Base-by-base conservation (phyloP, 2,113 vertebrate genomes). In the Hemibagrus wyckioides region DNA sequence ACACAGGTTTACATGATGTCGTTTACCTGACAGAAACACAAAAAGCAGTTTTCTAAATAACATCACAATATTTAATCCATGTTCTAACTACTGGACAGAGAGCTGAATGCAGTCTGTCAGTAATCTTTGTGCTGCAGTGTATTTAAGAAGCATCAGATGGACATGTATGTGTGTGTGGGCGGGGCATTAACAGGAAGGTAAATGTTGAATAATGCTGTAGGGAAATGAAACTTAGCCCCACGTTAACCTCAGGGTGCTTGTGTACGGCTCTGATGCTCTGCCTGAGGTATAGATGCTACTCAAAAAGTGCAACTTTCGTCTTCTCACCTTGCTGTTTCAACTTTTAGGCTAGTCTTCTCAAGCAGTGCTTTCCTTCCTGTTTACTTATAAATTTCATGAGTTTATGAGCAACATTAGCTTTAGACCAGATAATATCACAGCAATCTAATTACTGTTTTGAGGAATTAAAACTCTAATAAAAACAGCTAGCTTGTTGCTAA, bases 1-100 rank as follows among this genome's bases (percentile, higher is more conserved):
- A 69, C 30, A 44, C 73, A 84, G 41, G 86, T 85, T 88, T 88
- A 86, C 84, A 82, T 87, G 67, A 84, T 85, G 82, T 82, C 69
- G 63, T 82, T 85, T 69, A 89, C 84, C 83, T 87, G 76, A 84
- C 19, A 82, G 50, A 63, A 89, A 85, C 81, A 84, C 65, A 36
- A 80, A 52, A 69, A 67, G 48, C 76, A 54, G 59, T 41, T 67
- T 67, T 86, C 23, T 48, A 63, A 25, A 54, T 28, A 39, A 48
- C 75, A 79, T 48, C 39, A 71, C 39, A 33, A 15, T 61, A 59
- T 65, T 41, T 81, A 25, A 23, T 59, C 33, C 79, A 39, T 36
- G 39, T 39, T 81, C 13, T 57, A 81, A 59, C 33, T 6, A 39
- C 54, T 81, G 54, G 52, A 41, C 54, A 39, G 33, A 59, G 21